Conservation (phyloP, 2,888 invertebrate species). For the Mellilla xanthometata region DNA sequence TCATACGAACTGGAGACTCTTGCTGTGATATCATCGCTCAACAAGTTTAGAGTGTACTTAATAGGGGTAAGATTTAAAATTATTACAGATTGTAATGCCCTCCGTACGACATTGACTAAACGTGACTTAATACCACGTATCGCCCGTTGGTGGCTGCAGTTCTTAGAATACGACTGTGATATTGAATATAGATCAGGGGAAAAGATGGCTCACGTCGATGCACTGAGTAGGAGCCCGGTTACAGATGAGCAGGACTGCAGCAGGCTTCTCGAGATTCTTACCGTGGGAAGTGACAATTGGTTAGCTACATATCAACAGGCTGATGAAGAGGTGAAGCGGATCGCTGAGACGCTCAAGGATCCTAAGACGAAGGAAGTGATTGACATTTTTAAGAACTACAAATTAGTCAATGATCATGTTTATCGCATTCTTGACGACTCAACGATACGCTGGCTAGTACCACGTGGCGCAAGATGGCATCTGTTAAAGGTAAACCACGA, state of each 20-base stretch:
- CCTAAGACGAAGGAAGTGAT: not conserved
- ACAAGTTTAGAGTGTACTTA: conserved; percentile 2
- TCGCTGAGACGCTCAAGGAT: not conserved
- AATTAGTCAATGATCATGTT: not conserved
- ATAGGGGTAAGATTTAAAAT: conserved; percentile 3
- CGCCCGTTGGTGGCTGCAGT: too few relatives aligned
- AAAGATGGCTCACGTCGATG: conserved; percentile 5
- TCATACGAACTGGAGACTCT: conserved; percentile 6
- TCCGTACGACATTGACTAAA: not conserved
- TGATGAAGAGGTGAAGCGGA: conserved; percentile 4
- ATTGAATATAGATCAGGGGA: conserved; percentile 4
- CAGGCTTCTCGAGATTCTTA: not conserved
- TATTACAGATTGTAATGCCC: conserved; percentile 5
- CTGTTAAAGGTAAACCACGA: conserved; percentile 42
- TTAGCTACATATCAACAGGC: not conserved
- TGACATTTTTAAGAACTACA: not conserved
- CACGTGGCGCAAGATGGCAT: conserved; percentile 24
- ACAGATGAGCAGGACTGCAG: not conserved
- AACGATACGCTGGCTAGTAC: conserved; percentile 35
- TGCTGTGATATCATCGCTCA: conserved; percentile 1
- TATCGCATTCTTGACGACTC: not conserved
- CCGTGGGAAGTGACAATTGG: conserved; percentile 1
- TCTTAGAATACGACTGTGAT: not conserved
- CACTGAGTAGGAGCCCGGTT: not conserved
- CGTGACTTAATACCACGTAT: conserved; percentile 3